phyloP scores from a whole-genome alignment of 2,797 vertebrate genomes.

The Mus spretus region DNA sequence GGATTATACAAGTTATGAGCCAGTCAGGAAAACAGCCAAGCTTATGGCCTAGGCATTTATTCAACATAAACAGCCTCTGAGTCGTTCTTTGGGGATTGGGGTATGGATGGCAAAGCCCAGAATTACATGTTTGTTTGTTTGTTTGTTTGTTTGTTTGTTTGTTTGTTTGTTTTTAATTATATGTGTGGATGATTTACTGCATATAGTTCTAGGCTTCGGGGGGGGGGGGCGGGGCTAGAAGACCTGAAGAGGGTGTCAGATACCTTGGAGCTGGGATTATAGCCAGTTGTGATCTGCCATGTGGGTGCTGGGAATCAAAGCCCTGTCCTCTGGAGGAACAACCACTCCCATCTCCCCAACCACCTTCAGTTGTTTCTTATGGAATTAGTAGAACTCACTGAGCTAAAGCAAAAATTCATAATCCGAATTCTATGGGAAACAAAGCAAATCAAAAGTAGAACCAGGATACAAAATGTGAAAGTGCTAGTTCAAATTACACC shows the following conservation, averaged over 20 bases:
- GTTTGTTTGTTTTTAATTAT: not conserved
- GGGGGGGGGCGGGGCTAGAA: too few relatives aligned
- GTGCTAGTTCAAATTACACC: not conserved
- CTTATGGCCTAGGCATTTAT: not conserved
- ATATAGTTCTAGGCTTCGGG: not conserved
- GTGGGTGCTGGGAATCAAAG: not conserved
- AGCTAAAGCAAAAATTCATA: not conserved
- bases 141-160: not conserved
- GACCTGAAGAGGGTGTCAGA: not conserved
- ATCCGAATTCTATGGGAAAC: not conserved
- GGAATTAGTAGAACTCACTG: not conserved
- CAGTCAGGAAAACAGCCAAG: not conserved
- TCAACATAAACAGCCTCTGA: not conserved
- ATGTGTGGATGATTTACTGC: not conserved
- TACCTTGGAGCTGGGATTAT: not conserved
- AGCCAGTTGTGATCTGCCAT: too few relatives aligned
- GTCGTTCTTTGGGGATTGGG: not conserved
- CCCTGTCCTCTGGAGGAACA: not conserved
- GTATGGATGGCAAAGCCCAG: not conserved
- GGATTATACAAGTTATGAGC: not conserved
- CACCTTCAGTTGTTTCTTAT: not conserved
- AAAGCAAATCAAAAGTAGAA: not conserved
- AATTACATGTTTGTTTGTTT: not conserved
- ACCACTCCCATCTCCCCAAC: not conserved
- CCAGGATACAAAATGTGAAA: not conserved